Evolutionary conservation across 1,140 invertebrate genomes (phyloP).

Genomic region (Harpegnathos saltator): DNA sequence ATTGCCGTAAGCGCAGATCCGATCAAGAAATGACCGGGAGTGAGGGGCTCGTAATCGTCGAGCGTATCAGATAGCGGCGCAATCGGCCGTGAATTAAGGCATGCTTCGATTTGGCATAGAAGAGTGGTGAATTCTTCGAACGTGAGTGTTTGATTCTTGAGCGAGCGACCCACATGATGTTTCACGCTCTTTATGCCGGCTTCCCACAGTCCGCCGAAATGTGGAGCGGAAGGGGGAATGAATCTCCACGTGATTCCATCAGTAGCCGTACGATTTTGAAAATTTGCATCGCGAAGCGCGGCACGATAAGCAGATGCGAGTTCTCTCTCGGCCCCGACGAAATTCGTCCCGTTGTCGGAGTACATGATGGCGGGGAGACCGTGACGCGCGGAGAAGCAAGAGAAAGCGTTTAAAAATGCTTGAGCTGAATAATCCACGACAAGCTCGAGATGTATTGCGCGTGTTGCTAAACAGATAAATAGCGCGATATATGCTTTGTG

Average conservation of each 20-base stretch:
- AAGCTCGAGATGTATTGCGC: too few species aligned
- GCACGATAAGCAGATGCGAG: too few species aligned
- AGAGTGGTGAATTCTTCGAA: slow-evolving; percentile 1
- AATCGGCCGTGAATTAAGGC: slow-evolving; percentile 27
- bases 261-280: too few species aligned
- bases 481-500: too few species aligned
- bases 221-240: slow-evolving; percentile 9
- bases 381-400: too few species aligned
- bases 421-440: too few species aligned
- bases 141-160: neutral
- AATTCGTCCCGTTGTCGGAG: too few species aligned
- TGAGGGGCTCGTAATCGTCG: neutral
- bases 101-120: slow-evolving; percentile 22
- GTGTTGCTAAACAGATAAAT: too few species aligned
- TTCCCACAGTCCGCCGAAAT: slow-evolving; percentile 36
- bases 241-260: neutral
- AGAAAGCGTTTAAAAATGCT: too few species aligned
- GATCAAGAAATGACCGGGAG: slow-evolving; percentile 15
- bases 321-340: too few species aligned
- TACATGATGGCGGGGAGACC: too few species aligned
- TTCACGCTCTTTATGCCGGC: neutral
- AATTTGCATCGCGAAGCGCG: too few species aligned
- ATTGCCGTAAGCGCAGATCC: neutral
- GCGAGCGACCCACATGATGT: neutral
- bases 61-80: neutral